These are phyloP conservation scores for Lordiphosa mommai DNA, from an alignment of 1,140 invertebrate genomes.

Conservation along the genomic window DNA sequence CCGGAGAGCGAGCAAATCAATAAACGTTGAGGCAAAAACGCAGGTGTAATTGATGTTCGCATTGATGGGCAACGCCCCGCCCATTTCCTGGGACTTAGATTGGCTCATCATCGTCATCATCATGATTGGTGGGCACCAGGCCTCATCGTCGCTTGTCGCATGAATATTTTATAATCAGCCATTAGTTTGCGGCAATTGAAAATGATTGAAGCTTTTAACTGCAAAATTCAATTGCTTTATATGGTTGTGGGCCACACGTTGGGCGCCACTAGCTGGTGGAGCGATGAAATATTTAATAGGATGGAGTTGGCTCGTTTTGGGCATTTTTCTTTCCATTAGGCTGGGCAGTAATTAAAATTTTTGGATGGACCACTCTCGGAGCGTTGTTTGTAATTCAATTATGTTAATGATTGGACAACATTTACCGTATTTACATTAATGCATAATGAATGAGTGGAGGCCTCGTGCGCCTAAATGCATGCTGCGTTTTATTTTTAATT, in stretches of 20 bases:
- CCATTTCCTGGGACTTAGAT: conserved; percentile 34
- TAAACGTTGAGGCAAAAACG: conserved; percentile 32
- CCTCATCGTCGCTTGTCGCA: conserved; percentile 55
- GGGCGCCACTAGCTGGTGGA: background rate
- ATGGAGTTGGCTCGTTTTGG: conserved; percentile 7
- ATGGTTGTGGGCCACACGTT: conserved; percentile 5
- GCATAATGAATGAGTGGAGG: conserved; percentile 75
- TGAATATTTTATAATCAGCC: conserved; percentile 76
- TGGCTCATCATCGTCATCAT: conserved; percentile 59
- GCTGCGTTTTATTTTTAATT: conserved; percentile 52
- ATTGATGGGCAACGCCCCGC: conserved; percentile 13
- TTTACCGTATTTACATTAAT: conserved; percentile 80
- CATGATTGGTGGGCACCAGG: conserved; percentile 39
- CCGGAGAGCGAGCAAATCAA: conserved; percentile 64
- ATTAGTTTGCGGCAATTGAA: conserved; percentile 76
- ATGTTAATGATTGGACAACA: conserved; percentile 80
- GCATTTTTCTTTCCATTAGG: conserved; percentile 57
- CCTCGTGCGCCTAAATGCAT: conserved; percentile 33
- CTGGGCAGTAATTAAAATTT: conserved; percentile 74
- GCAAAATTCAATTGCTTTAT: conserved; percentile 73
- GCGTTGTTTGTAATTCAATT: conserved; percentile 79
- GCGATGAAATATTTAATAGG: conserved; percentile 67
- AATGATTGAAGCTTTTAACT: conserved; percentile 78
- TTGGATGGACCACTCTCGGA: conserved; percentile 64
- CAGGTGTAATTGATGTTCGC: conserved; percentile 48